A percentile compares a stretch with the other conserved stretches of the same genome.
phyloP scores from a whole-genome alignment of 2,797 vertebrate genomes.

The Acanthurus tractus region DNA sequence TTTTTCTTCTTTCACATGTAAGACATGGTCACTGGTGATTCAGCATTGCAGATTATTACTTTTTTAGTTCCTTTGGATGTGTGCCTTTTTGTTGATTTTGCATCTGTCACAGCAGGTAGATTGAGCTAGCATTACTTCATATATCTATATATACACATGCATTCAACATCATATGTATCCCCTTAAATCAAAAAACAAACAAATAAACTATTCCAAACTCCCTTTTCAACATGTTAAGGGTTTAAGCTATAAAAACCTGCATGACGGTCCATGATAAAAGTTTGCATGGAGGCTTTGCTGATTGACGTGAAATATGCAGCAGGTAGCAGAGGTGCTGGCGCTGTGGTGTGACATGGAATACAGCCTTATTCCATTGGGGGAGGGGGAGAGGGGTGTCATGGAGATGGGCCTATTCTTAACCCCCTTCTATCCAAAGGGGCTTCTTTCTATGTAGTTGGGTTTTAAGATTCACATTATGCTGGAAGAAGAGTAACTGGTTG shows the following conservation, averaged over 20 bases:
- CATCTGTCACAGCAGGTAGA: conserved; percentile 95
- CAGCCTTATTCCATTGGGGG: conserved; percentile 86
- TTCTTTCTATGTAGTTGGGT: conserved; percentile 74
- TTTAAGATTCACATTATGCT: conserved; percentile 87
- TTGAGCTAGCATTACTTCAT: conserved; percentile 93
- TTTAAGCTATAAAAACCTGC: conserved; percentile 95
- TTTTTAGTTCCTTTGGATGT: conserved; percentile 90
- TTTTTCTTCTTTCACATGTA: conserved; percentile 82
- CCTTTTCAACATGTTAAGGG: conserved; percentile 89
- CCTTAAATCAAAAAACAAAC: conserved; percentile 57
- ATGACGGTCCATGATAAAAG: conserved; percentile 91
- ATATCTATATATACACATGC: conserved; percentile 91
- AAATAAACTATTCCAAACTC: conserved; percentile 88
- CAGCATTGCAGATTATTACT: conserved; percentile 87
- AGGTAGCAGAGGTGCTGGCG: conserved; percentile 86
- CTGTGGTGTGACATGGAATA: conserved; percentile 75
- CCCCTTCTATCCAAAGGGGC: conserved; percentile 64
- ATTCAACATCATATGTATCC: conserved; percentile 93
- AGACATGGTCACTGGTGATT: conserved; percentile 90
- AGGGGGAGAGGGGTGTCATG: conserved; percentile 64
- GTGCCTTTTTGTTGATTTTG: conserved; percentile 93
- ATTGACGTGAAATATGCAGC: conserved; percentile 91
- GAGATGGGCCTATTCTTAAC: conserved; percentile 76
- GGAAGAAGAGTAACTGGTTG: conserved; percentile 91
- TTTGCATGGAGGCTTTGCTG: conserved; percentile 82